Evolutionary conservation across 2,113 vertebrate species (phyloP).

Genomic region (Solea solea): DNA sequence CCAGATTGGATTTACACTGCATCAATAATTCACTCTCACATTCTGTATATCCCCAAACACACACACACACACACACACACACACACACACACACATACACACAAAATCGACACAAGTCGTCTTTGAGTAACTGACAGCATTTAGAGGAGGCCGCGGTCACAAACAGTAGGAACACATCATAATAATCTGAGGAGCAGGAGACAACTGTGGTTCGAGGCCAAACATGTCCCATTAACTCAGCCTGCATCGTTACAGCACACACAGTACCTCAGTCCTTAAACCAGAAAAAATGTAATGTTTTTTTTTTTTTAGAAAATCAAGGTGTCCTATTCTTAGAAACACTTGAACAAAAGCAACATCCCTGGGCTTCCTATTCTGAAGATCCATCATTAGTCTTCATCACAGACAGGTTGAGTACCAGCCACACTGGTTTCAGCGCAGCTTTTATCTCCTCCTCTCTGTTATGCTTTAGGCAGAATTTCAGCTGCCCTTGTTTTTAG

Average conservation of each 20-base stretch:
- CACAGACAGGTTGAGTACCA: conserved; percentile 34
- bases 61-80: conserved; percentile 5
- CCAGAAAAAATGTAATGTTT: conserved; percentile 29
- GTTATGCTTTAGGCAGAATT: conserved; percentile 32
- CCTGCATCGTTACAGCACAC: conserved; percentile 18
- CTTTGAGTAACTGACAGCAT: conserved; percentile 37
- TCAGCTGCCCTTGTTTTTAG: conserved; percentile 38
- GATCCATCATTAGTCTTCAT: conserved; percentile 33
- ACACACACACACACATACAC: conserved; percentile 26
- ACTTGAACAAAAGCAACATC: conserved; percentile 44
- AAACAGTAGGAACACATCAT: conserved; percentile 1
- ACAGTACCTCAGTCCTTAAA: conserved; percentile 23
- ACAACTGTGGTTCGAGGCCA: conserved; percentile 12
- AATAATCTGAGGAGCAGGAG: background rate
- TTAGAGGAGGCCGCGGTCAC: conserved; percentile 18
- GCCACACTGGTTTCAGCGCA: conserved; percentile 5
- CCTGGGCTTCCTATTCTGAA: conserved; percentile 39
- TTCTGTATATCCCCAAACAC: conserved; percentile 37
- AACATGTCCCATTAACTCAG: conserved; percentile 16
- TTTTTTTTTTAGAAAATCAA: conserved; percentile 2
- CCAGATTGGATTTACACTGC: conserved; percentile 73
- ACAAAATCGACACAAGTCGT: conserved; percentile 12
- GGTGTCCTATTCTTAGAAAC: conserved; percentile 58
- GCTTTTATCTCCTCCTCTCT: conserved; percentile 52
- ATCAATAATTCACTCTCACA: conserved; percentile 73